Conservation (phyloP, 2,888 invertebrate genomes). For the Drosophila histrio region DNA sequence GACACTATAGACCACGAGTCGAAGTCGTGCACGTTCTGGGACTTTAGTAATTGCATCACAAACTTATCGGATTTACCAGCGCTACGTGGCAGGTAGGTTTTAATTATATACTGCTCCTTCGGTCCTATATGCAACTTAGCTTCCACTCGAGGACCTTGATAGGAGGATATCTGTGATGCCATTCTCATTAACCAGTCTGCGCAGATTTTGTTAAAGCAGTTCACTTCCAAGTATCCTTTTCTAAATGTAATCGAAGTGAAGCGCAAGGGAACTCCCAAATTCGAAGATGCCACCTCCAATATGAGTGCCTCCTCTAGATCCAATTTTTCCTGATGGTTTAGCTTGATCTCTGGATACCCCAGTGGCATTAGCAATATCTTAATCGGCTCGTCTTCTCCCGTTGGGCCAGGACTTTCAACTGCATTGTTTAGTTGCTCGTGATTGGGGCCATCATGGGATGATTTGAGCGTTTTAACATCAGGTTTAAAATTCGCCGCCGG, state of each 20-base stretch:
- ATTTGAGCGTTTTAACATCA: not conserved
- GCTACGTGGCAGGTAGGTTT: not conserved
- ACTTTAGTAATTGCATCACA: conserved; percentile 22
- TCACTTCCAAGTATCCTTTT: conserved; percentile 12
- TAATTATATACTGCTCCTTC: not conserved
- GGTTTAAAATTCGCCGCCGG: conserved; percentile 12
- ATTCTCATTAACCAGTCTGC: conserved; percentile 28
- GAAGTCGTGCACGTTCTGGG: conserved; percentile 31
- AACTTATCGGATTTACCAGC: conserved; percentile 12
- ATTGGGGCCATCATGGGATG: not conserved
- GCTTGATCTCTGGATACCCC: conserved; percentile 17
- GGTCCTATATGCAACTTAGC: not conserved
- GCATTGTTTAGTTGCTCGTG: not conserved
- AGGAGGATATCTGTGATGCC: conserved; percentile 1
- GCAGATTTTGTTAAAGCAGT: conserved; percentile 16
- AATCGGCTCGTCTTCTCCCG: not conserved
- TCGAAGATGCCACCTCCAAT: conserved; percentile 18
- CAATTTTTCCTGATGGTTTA: conserved; percentile 13
- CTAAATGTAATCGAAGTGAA: conserved; percentile 13
- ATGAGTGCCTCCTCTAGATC: conserved; percentile 42
- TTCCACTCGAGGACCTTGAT: conserved; percentile 23
- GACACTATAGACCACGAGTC: conserved; percentile 20
- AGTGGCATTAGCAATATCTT: conserved; percentile 11
- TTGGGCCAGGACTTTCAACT: not conserved
- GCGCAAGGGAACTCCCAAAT: conserved; percentile 12